phyloP scores from a whole-genome alignment of 2,888 invertebrate species.

The Conomelus anceps region DNA sequence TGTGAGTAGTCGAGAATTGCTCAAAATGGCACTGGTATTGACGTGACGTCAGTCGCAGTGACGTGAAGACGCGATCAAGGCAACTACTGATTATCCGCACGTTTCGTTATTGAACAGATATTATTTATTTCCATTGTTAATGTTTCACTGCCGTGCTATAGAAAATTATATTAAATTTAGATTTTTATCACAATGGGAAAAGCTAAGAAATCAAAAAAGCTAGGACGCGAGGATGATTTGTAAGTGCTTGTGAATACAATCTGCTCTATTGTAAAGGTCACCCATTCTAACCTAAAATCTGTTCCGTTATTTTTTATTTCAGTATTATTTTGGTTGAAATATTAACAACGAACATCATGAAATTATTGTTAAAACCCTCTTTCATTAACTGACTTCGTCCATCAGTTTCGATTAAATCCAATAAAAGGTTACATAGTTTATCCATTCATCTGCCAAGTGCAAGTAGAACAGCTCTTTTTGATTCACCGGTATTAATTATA shows the following conservation, averaged over 20 bases:
- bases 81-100: neutral
- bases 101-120: neutral
- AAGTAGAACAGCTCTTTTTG: too few relatives aligned
- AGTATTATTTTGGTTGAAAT: constrained; percentile 5
- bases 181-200: constrained; percentile 51
- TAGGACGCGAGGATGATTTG: constrained; percentile 60
- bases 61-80: neutral
- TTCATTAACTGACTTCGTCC: neutral
- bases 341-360: neutral
- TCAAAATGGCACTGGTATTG: too few relatives aligned
- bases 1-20: too few relatives aligned
- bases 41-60: neutral
- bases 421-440: too few relatives aligned
- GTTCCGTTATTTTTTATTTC: constrained; percentile 6
- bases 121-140: constrained; percentile 13
- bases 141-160: neutral
- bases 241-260: constrained; percentile 32
- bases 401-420: neutral
- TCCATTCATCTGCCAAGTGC: too few relatives aligned
- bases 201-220: constrained; percentile 75
- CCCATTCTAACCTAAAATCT: constrained; percentile 22
- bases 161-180: constrained; percentile 1
- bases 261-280: constrained; percentile 22
- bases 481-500: too few relatives aligned
- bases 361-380: neutral